Conservation (phyloP, 2,113 vertebrate species). For the Psophia crepitans region DNA sequence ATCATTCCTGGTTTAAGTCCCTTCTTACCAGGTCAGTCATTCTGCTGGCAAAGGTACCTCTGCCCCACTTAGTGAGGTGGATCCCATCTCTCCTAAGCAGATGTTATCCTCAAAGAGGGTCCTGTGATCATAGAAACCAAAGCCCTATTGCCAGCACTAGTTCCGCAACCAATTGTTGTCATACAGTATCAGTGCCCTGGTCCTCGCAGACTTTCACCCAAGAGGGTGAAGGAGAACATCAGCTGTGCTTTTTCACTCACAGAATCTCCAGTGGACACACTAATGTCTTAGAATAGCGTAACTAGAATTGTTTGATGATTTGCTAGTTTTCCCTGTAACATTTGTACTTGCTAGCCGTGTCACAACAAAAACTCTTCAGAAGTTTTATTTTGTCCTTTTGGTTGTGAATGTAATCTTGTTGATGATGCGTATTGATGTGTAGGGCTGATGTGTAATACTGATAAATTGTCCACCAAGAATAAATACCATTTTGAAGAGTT, state of each 20-base stretch:
- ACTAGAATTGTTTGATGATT: not conserved
- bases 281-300: not conserved
- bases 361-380: not conserved
- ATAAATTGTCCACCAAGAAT: not conserved
- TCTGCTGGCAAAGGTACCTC: not conserved
- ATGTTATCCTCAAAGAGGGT: not conserved
- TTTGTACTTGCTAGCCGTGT: not conserved
- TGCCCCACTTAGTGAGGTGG: not conserved
- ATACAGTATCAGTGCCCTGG: not conserved
- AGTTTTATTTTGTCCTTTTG: not conserved
- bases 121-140: not conserved
- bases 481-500: not conserved
- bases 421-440: not conserved
- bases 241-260: not conserved
- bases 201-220: not conserved
- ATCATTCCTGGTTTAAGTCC: not conserved
- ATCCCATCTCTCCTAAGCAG: not conserved
- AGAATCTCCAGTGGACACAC: not conserved
- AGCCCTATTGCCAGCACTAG: fast-evolving
- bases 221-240: not conserved
- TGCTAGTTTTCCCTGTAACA: not conserved
- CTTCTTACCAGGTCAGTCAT: not conserved
- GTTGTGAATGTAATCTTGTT: not conserved
- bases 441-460: not conserved
- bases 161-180: not conserved